phyloP scores from a whole-genome alignment of 2,797 vertebrate genomes.

The Liparis tanakae region DNA sequence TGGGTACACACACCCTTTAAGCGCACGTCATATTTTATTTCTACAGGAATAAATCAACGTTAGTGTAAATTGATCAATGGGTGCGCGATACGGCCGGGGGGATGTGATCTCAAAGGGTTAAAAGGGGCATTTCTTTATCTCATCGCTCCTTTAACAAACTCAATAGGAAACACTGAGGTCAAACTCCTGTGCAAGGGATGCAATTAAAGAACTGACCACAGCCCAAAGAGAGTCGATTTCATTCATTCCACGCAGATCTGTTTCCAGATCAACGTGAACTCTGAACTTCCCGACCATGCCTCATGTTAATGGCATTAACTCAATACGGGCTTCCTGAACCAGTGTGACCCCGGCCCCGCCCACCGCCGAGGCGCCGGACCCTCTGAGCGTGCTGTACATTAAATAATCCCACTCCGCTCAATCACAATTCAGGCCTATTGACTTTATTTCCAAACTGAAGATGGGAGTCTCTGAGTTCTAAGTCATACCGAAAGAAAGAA shows the following conservation, averaged over 20 bases:
- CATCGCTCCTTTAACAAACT: constrained; percentile 40
- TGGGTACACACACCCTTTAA: too few species aligned
- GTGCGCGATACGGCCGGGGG: not conserved
- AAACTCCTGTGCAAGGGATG: constrained; percentile 62
- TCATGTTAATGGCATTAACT: constrained; percentile 77
- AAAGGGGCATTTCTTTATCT: not conserved
- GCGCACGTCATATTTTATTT: too few species aligned
- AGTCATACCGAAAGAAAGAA: constrained; percentile 44
- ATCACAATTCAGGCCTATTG: constrained; percentile 61
- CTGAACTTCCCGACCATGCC: constrained; percentile 57
- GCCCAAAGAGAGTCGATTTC: constrained; percentile 71
- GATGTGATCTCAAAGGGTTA: not conserved
- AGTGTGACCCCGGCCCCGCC: constrained; percentile 61
- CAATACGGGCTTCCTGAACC: constrained; percentile 59
- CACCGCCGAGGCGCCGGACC: constrained; percentile 25
- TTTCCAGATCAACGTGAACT: constrained; percentile 65
- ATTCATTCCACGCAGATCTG: constrained; percentile 51
- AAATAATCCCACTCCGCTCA: constrained; percentile 31
- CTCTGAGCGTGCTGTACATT: constrained; percentile 5
- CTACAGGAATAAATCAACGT: not conserved
- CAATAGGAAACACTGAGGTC: constrained; percentile 67
- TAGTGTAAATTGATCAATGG: not conserved
- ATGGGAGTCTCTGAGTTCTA: constrained; percentile 47
- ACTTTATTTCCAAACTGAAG: constrained; percentile 47
- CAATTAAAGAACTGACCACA: constrained; percentile 78